These are phyloP conservation scores for Baryphthengus martii DNA, from an alignment of 2,113 vertebrate species.

Conservation along the genomic window DNA sequence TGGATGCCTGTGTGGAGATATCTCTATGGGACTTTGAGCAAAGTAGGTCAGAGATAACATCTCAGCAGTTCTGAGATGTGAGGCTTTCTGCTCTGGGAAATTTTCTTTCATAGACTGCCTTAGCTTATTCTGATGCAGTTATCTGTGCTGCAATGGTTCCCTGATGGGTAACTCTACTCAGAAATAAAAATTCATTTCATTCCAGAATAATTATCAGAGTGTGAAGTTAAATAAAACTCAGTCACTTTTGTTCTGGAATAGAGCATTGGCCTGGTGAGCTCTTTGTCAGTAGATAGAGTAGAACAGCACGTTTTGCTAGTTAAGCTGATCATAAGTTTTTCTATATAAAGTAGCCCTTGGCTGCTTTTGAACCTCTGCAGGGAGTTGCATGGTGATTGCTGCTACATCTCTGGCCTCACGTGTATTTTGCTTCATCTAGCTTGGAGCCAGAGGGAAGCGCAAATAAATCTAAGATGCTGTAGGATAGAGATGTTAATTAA, in stretches of 20 bases:
- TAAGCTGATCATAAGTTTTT: neutral
- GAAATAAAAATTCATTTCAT: slow-evolving; percentile 24
- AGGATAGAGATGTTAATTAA: neutral
- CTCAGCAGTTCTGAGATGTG: neutral
- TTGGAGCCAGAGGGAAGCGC: neutral
- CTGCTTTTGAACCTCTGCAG: neutral
- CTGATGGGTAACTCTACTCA: neutral
- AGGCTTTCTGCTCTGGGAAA: neutral
- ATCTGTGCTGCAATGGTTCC: neutral
- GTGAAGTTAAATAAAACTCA: neutral
- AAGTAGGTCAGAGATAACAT: slow-evolving; percentile 54
- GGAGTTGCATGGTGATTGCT: neutral
- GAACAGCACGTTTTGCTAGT: neutral
- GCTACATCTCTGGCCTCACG: neutral
- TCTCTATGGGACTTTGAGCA: slow-evolving; percentile 12
- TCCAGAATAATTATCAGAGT: neutral
- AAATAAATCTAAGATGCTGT: neutral
- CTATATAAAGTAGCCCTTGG: neutral
- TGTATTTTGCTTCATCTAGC: neutral
- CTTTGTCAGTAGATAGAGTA: neutral
- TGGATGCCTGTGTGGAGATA: slow-evolving; percentile 25
- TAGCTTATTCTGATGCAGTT: slow-evolving; percentile 2
- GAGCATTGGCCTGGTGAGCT: neutral
- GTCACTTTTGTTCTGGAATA: neutral
- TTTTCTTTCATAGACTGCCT: neutral